Percentiles rank a stretch among this genome's conserved stretches.
These are phyloP conservation scores for Lynx canadensis DNA, from an alignment of 2,113 vertebrate genomes.

Conservation along the genomic window DNA sequence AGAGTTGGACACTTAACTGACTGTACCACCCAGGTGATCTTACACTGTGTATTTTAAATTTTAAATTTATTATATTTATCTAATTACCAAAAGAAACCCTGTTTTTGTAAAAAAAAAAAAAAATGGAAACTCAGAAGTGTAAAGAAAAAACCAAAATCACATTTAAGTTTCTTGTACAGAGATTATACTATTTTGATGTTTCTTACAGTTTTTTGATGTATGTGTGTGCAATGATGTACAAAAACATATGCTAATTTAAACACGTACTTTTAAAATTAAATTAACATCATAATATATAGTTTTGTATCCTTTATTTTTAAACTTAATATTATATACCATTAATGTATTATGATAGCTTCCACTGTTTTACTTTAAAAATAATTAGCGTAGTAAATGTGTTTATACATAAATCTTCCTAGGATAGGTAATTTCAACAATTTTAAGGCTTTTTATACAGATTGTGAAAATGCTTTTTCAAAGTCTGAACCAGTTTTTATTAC, in stretches of 20 bases:
- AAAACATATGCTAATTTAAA: neutral
- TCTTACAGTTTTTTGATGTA: neutral
- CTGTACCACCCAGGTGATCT: no score
- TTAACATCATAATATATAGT: neutral
- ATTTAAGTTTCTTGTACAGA: neutral
- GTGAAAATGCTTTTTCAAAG: neutral
- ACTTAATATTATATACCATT: neutral
- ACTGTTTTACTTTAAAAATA: neutral
- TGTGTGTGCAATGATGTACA: neutral
- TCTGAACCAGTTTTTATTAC: neutral
- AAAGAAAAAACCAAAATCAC: constrained; percentile 8
- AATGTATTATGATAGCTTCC: neutral
- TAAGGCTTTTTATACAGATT: neutral
- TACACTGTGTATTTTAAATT: neutral
- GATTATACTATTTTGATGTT: neutral
- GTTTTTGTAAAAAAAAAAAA: neutral
- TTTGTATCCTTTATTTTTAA: neutral
- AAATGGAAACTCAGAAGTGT: neutral
- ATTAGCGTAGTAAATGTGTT: neutral
- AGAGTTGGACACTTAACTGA: no score
- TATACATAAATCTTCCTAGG: neutral
- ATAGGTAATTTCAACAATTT: neutral
- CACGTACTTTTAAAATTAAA: neutral
- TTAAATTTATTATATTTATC: neutral
- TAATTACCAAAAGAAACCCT: neutral